These are phyloP conservation scores for Lepilemur septentrionalis DNA, from an alignment of 2,797 vertebrate genomes.

Conservation along the genomic window DNA sequence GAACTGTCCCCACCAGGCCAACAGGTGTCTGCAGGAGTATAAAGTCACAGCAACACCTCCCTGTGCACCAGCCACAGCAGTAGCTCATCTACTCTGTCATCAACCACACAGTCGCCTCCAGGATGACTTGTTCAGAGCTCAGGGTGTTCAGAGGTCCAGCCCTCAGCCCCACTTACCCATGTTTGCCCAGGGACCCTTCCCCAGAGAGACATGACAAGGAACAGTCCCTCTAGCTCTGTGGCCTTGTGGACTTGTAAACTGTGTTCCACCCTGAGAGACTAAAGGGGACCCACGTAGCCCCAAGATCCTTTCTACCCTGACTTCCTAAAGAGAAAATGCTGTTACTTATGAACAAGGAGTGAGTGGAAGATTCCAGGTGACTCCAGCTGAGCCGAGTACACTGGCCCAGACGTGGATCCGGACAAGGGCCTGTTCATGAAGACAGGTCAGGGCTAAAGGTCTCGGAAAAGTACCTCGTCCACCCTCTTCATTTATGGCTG, in stretches of 20 bases:
- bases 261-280: not conserved
- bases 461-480: not conserved
- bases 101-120: not conserved
- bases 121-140: not conserved
- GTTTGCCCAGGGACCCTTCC: not conserved
- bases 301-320: not conserved
- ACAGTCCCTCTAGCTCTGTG: not conserved
- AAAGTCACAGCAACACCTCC: not conserved
- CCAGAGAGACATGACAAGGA: not conserved
- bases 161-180: not conserved
- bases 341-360: not conserved
- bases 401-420: not conserved
- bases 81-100: no score
- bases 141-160: not conserved
- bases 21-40: not conserved
- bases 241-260: not conserved
- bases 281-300: not conserved
- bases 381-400: not conserved
- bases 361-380: not conserved
- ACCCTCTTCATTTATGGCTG: not conserved
- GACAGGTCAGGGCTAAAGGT: not conserved
- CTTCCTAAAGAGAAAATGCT: not conserved
- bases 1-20: not conserved
- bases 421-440: not conserved
- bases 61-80: not conserved